Evolutionary conservation across 2,888 invertebrate species (phyloP).

Genomic region (Coleophora deauratella): DNA sequence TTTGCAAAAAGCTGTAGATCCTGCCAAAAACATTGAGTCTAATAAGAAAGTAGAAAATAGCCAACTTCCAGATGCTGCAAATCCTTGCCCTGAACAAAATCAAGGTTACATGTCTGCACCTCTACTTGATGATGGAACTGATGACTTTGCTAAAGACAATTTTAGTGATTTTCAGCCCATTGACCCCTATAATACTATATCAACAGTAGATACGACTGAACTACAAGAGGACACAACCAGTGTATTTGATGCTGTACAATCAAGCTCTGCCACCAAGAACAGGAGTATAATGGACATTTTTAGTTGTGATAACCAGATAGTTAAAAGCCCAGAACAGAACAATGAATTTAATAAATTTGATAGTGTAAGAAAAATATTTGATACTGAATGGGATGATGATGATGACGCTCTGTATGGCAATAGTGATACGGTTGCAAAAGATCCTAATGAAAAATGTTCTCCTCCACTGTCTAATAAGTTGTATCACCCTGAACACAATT

Average conservation of each 20-base stretch:
- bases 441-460: conserved; percentile 13
- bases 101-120: not conserved
- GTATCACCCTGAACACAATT: conserved; percentile 24
- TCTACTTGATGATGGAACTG: conserved; percentile 1
- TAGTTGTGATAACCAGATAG: conserved; percentile 26
- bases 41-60: not conserved
- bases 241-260: conserved; percentile 55
- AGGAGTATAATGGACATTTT: conserved; percentile 64
- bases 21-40: not conserved
- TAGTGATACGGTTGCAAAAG: conserved; percentile 26
- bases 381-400: conserved; percentile 60
- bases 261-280: conserved; percentile 40
- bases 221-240: conserved; percentile 12
- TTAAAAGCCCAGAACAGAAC: conserved; percentile 32
- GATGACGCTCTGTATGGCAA: conserved; percentile 63
- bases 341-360: conserved; percentile 38
- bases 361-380: conserved; percentile 36
- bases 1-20: no score
- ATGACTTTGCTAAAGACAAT: conserved; percentile 39
- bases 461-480: conserved; percentile 33
- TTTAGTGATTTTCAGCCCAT: conserved; percentile 22
- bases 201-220: conserved; percentile 15
- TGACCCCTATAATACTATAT: conserved; percentile 33
- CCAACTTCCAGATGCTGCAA: not conserved
- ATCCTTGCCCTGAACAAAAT: not conserved